Percentiles rank a stretch among this genome's conserved stretches.
These are phyloP conservation scores for Alaudala cheleensis DNA, from an alignment of 2,113 vertebrate genomes.

Conservation along the genomic window DNA sequence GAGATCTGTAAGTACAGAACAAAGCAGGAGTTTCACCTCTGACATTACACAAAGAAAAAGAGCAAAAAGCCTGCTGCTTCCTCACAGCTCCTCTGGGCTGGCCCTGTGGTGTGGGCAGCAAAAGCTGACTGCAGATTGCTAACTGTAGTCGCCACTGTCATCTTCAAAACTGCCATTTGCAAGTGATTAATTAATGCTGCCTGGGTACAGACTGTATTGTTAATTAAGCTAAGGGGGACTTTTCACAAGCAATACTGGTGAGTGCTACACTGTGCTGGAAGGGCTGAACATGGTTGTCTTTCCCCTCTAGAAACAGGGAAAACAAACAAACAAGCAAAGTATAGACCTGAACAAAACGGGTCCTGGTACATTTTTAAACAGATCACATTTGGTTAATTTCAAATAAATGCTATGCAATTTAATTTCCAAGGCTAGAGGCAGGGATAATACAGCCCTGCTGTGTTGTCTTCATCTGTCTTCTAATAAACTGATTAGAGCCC, in stretches of 20 bases:
- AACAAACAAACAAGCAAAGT: conserved; percentile 27
- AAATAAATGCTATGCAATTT: conserved; percentile 39
- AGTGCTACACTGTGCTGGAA: not conserved
- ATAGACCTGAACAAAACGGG: conserved; percentile 16
- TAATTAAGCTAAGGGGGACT: conserved; percentile 26
- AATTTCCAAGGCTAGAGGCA: conserved; percentile 16
- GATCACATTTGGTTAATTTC: conserved; percentile 17
- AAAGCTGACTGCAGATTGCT: not conserved
- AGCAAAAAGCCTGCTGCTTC: conserved; percentile 3
- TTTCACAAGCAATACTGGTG: not conserved
- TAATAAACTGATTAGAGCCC: conserved; percentile 82
- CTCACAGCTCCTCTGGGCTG: not conserved
- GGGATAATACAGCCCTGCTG: conserved; percentile 64
- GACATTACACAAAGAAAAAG: not conserved
- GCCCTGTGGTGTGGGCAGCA: not conserved
- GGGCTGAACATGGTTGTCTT: not conserved
- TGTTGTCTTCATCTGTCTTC: conserved; percentile 64
- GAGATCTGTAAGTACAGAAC: not conserved
- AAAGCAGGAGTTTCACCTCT: not conserved
- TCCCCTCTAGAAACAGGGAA: not conserved
- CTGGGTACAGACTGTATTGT: not conserved
- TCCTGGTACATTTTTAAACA: conserved; percentile 39
- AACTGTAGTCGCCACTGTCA: not conserved
- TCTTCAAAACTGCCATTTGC: conserved; percentile 20
- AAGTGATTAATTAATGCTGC: conserved; percentile 53